Conservation (phyloP, 2,888 invertebrate species). For the Dasysyrphus tricinctus region DNA sequence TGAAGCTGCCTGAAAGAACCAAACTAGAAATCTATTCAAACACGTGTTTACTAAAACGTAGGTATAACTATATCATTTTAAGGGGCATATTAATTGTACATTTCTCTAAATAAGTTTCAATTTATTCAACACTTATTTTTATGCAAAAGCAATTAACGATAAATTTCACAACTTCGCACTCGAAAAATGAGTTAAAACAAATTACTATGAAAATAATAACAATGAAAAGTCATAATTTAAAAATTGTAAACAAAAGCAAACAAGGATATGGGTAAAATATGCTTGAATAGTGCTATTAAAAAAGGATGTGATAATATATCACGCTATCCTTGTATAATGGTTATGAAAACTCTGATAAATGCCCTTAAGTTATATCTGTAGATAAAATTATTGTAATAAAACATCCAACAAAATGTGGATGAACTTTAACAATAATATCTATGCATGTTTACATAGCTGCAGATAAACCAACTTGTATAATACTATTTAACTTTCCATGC, state of each 20-base stretch:
- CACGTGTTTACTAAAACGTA: no score
- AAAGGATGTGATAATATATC: background rate
- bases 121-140: background rate
- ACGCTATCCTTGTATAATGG: background rate
- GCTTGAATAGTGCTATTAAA: background rate
- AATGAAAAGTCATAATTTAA: conserved; percentile 18
- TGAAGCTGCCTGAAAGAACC: no score
- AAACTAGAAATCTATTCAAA: no score
- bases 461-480: background rate
- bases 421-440: conserved; percentile 26
- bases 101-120: background rate
- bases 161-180: conserved; percentile 8
- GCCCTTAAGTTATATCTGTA: conserved; percentile 6
- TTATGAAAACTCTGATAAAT: conserved; percentile 7
- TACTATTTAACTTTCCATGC: conserved; percentile 2
- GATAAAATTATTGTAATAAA: conserved; percentile 12
- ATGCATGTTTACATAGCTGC: background rate
- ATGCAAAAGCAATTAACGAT: conserved; percentile 8
- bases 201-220: background rate
- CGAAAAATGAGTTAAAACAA: background rate
- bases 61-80: no score
- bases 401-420: conserved; percentile 13
- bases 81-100: no score
- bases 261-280: conserved; percentile 2
- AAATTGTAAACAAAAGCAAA: background rate